Evolutionary conservation across 2,888 invertebrate species (phyloP).

Genomic region (Saturnia pavonia): DNA sequence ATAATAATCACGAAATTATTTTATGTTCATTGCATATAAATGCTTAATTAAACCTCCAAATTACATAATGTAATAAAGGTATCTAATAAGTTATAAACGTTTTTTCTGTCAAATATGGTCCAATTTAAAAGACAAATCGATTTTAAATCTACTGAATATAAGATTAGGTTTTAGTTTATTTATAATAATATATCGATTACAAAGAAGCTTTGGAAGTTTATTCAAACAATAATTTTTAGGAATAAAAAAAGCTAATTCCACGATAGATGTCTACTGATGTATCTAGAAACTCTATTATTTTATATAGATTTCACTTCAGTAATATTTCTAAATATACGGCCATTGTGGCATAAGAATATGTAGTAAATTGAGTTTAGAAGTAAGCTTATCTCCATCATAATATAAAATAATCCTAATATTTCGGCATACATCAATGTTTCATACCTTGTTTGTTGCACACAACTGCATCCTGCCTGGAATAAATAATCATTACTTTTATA

Average conservation of each 20-base stretch:
- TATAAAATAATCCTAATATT: constrained; percentile 69
- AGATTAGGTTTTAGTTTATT: background rate
- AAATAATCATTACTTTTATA: background rate
- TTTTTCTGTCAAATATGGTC: constrained; percentile 7
- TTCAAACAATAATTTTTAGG: constrained; percentile 13
- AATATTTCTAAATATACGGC: constrained; percentile 43
- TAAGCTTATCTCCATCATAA: constrained; percentile 60
- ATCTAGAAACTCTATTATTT: constrained; percentile 18
- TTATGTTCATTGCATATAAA: constrained; percentile 1
- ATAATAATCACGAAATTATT: background rate
- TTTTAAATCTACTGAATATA: constrained; percentile 2
- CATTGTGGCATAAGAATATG: constrained; percentile 45
- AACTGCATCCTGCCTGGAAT: constrained; percentile 60
- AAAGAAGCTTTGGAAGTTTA: constrained; percentile 8
- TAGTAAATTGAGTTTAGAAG: constrained; percentile 53
- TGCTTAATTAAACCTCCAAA: background rate
- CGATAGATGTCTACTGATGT: constrained; percentile 19
- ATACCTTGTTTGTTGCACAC: constrained; percentile 76
- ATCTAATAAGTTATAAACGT: background rate
- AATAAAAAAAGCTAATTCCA: constrained; percentile 17
- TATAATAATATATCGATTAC: background rate
- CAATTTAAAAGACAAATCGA: background rate
- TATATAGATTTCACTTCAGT: constrained; percentile 8
- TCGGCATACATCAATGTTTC: constrained; percentile 71
- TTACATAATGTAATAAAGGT: background rate